Base-by-base conservation (phyloP, 2,113 vertebrate genomes). In the Neodon shergylaensis region DNA sequence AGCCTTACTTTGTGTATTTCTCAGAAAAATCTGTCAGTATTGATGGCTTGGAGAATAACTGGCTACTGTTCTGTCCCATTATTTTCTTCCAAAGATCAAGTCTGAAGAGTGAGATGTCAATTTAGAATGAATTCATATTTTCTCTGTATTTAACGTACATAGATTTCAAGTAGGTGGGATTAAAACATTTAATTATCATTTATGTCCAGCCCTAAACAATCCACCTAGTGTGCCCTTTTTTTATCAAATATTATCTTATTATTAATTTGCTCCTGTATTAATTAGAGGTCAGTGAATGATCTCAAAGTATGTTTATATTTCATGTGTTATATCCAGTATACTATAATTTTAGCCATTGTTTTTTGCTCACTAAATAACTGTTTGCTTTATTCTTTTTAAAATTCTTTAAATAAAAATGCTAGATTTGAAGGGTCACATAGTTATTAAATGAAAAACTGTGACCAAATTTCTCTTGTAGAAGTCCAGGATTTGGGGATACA, bases 391-490 rank as follows among this genome's bases (percentile, higher is more conserved):
- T 78, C 24, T 89, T 4, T 78, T 42, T 76, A 90, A 84, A 91
- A 84, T 31, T 73, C 9, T 90, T 76, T 76, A 93, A 83, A 31
- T 49, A 36, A 68, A 87, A 73, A 52, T 81, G 33, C 0, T 90
- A 36, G 39, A 77, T 92, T 63, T 81, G 68, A 88, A 93, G 42
- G 3, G 82, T 3, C 16, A 33, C 6, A 78, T 95, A 47, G 49
- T 73, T 77, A 76, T 76, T 13, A 33, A 90, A 85, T 92, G 14
- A 88, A 76, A 92, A 92, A 82, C 36, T 94, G 49, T 42, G 22
- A 85, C 49, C 70, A 93, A 93, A 91, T 36, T 92, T 39, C 39
- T 85, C 52, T 94, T 82, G 1, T 87, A 68, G 83, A 92, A 91
- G 3, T 0, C 3, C 47, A 72, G 12, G 49, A 52, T 22, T 52